A percentile compares a stretch with the other conserved stretches of the same genome.
Conservation (phyloP, 2,888 invertebrate species). For the Drosophila nr. perissopoda region DNA sequence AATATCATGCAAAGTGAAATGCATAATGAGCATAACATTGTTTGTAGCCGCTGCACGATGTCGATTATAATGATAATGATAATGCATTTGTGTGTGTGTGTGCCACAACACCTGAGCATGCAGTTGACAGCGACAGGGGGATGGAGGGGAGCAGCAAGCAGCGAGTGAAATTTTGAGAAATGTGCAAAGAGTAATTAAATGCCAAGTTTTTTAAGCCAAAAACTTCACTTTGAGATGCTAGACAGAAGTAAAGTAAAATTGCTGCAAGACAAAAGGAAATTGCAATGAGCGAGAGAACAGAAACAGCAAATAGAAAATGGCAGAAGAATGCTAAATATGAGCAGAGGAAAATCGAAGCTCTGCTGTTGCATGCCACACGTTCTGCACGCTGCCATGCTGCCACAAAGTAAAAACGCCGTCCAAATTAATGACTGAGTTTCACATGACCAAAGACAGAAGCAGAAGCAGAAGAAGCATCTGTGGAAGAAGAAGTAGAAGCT, state of each 20-base stretch:
- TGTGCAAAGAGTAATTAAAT: slow-evolving; percentile 74
- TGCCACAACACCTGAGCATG: slow-evolving; percentile 61
- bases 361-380: slow-evolving; percentile 1
- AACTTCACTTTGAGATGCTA: slow-evolving; percentile 31
- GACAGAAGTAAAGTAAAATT: slow-evolving; percentile 73
- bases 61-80: slow-evolving; percentile 61
- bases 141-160: background rate
- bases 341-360: slow-evolving; percentile 11
- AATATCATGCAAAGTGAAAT: slow-evolving; percentile 66
- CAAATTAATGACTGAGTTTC: slow-evolving; percentile 78
- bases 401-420: slow-evolving; percentile 58
- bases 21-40: slow-evolving; percentile 76
- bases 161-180: slow-evolving; percentile 73
- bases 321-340: slow-evolving; percentile 73
- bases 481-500: slow-evolving; percentile 8
- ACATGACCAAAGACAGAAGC: slow-evolving; percentile 50
- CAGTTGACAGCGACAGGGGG: slow-evolving; percentile 27
- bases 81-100: slow-evolving; percentile 43
- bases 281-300: slow-evolving; percentile 4
- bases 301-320: background rate
- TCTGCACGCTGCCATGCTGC: slow-evolving; percentile 40
- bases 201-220: slow-evolving; percentile 65
- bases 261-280: slow-evolving; percentile 71
- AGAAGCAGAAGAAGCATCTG: slow-evolving; percentile 1
- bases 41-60: slow-evolving; percentile 61